Percentiles rank a stretch among this genome's conserved stretches.
phyloP scores from a whole-genome alignment of 2,797 vertebrate species.

The Alcedo quadribrachys region DNA sequence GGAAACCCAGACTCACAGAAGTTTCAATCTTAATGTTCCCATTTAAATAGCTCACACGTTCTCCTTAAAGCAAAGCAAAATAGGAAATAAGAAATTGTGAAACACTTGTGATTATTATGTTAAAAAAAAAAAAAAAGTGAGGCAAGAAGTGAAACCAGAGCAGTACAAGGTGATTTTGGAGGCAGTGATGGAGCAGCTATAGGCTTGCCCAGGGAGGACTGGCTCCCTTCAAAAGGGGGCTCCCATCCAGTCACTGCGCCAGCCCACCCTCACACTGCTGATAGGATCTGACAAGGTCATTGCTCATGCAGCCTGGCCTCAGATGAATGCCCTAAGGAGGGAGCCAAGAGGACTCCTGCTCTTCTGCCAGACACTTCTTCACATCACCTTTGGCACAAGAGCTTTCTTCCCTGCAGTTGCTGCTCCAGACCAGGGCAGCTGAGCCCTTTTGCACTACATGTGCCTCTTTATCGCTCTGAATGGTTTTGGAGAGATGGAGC shows the following conservation, averaged over 20 bases:
- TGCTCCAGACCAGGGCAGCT: neutral
- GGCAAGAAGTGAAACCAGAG: constrained; percentile 10
- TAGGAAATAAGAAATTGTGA: neutral
- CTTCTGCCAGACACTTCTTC: constrained; percentile 2
- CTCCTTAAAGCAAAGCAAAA: neutral
- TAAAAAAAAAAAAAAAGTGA: neutral
- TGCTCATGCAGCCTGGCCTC: neutral
- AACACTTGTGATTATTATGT: neutral
- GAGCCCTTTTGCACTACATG: neutral
- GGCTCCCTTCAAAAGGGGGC: neutral
- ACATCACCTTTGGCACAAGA: neutral
- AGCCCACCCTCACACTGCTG: neutral
- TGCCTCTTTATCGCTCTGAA: neutral
- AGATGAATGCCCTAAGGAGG: constrained; percentile 30
- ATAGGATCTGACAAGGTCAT: constrained; percentile 52
- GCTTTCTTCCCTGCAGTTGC: neutral
- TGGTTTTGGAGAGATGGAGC: neutral
- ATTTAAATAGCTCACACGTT: neutral
- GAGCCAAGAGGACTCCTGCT: neutral
- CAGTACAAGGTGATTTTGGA: neutral
- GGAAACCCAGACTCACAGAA: neutral
- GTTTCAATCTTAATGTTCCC: constrained; percentile 12
- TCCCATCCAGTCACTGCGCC: neutral
- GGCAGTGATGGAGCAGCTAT: neutral
- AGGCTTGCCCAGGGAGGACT: neutral